Conservation (phyloP, 2,888 invertebrate species). For the Aproaerema taeniolella region DNA sequence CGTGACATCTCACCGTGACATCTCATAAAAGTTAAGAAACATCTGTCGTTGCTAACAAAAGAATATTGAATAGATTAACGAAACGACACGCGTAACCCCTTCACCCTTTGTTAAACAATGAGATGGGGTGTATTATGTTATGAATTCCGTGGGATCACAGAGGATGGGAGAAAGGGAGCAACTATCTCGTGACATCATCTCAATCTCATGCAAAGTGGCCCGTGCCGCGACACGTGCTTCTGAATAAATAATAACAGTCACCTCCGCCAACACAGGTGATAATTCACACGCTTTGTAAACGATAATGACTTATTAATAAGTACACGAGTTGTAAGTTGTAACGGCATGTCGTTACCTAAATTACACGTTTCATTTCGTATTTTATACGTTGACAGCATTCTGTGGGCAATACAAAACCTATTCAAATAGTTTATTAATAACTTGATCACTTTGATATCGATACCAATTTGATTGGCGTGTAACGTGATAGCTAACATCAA, state of each 20-base stretch:
- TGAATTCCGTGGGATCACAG: slow-evolving; percentile 31
- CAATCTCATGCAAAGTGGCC: slow-evolving; percentile 36
- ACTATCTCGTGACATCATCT: slow-evolving; percentile 31
- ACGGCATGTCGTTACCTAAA: slow-evolving; percentile 21
- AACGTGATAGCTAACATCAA: no score
- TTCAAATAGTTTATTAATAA: slow-evolving; percentile 1
- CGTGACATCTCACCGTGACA: no score
- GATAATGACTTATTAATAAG: slow-evolving; percentile 32
- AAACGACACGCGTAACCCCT: slow-evolving; percentile 30
- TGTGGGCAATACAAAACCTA: not conserved
- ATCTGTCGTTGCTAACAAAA: slow-evolving; percentile 11
- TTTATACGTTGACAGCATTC: slow-evolving; percentile 6
- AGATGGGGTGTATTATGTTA: slow-evolving; percentile 35
- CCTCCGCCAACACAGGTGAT: slow-evolving; percentile 34
- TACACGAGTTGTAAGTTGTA: no score
- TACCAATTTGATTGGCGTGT: not conserved
- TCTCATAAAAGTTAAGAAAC: no score
- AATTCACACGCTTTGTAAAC: slow-evolving; percentile 39
- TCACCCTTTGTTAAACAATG: slow-evolving; percentile 38
- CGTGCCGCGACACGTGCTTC: slow-evolving; percentile 30
- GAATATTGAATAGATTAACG: slow-evolving; percentile 20
- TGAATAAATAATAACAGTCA: slow-evolving; percentile 48
- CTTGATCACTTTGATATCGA: not conserved
- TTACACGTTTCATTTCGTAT: slow-evolving; percentile 13
- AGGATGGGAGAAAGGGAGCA: slow-evolving; percentile 17